These are phyloP conservation scores for Pocillopora meandrina DNA, from an alignment of 92 coral and sea anemone species.

Conservation along the genomic window DNA sequence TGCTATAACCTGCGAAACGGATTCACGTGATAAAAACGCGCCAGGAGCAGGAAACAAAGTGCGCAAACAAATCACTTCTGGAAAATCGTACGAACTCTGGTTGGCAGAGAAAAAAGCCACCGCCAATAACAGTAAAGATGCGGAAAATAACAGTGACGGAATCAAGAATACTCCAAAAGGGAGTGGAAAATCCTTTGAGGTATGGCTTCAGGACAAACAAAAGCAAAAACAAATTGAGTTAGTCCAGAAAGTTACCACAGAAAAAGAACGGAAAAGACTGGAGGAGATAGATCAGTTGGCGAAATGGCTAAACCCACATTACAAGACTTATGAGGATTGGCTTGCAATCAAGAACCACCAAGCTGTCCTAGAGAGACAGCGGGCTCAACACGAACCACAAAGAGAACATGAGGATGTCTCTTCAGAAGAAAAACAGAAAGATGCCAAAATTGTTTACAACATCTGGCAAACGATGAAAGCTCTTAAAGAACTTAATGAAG, in stretches of 20 bases:
- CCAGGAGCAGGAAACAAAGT: slow-evolving; percentile 29
- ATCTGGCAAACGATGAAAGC: slow-evolving; percentile 94
- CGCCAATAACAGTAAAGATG: slow-evolving; percentile 27
- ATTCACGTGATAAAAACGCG: slow-evolving; percentile 27
- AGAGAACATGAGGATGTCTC: slow-evolving; percentile 39
- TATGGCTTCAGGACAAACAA: slow-evolving; percentile 88
- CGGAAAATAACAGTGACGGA: slow-evolving; percentile 12
- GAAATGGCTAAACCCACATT: slow-evolving; percentile 77
- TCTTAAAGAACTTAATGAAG: slow-evolving; percentile 74
- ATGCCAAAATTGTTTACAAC: slow-evolving; percentile 76
- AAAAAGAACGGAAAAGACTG: slow-evolving; percentile 63
- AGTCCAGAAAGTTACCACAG: slow-evolving; percentile 75
- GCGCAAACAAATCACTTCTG: slow-evolving; percentile 54
- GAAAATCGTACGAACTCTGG: slow-evolving; percentile 81
- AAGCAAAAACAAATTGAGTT: slow-evolving; percentile 71
- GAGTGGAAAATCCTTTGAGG: slow-evolving; percentile 82
- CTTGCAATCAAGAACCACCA: slow-evolving; percentile 79
- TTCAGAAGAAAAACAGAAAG: slow-evolving; percentile 74
- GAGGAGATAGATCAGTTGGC: slow-evolving; percentile 59
- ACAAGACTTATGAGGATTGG: slow-evolving; percentile 94
- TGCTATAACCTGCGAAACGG: slow-evolving; percentile 50
- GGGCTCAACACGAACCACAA: slow-evolving; percentile 70
- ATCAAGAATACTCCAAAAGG: slow-evolving; percentile 33
- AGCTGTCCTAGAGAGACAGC: slow-evolving; percentile 71
- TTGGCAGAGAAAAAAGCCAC: slow-evolving; percentile 72